Evolutionary conservation across 2,797 vertebrate species (phyloP).

Genomic region (Denticeps clupeoides): DNA sequence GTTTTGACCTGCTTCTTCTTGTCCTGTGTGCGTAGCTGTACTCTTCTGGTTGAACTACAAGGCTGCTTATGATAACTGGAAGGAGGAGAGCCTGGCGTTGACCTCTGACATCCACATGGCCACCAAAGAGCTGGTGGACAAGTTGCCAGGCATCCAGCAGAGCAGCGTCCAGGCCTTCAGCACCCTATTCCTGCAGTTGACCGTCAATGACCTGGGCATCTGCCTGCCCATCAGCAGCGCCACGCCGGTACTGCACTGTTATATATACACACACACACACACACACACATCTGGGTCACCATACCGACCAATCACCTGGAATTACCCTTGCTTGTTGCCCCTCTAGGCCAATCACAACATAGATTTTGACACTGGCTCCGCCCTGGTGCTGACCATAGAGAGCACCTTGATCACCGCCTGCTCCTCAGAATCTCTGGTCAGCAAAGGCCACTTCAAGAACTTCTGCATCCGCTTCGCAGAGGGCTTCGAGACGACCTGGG

Average conservation of each 20-base stretch:
- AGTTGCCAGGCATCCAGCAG: constrained; percentile 94
- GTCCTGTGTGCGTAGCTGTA: constrained; percentile 63
- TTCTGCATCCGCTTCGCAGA: constrained; percentile 98
- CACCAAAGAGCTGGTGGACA: constrained; percentile 96
- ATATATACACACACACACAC: not conserved
- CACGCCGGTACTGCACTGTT: constrained; percentile 45
- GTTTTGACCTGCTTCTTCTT: not conserved
- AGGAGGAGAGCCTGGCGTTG: constrained; percentile 90
- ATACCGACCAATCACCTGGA: constrained; percentile 2
- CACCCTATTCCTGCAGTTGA: constrained; percentile 94
- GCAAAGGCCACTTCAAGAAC: constrained; percentile 99
- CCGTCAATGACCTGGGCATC: constrained; percentile 94
- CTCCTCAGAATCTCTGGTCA: constrained; percentile 94
- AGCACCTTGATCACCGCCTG: constrained; percentile 97
- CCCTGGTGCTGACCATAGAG: constrained; percentile 93
- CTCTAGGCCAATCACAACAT: constrained; percentile 80
- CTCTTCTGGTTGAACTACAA: constrained; percentile 99
- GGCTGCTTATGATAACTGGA: constrained; percentile 97
- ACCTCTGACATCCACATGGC: constrained; percentile 97
- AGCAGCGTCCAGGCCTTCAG: constrained; percentile 95
- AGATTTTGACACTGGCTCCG: constrained; percentile 90
- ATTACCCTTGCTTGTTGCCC: not conserved
- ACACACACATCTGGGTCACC: too few relatives aligned
- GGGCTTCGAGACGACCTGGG: constrained; percentile 96
- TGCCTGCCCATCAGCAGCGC: constrained; percentile 88